These are phyloP conservation scores for Parnassius glacialis DNA, from an alignment of 2,888 invertebrate genomes.

Conservation along the genomic window DNA sequence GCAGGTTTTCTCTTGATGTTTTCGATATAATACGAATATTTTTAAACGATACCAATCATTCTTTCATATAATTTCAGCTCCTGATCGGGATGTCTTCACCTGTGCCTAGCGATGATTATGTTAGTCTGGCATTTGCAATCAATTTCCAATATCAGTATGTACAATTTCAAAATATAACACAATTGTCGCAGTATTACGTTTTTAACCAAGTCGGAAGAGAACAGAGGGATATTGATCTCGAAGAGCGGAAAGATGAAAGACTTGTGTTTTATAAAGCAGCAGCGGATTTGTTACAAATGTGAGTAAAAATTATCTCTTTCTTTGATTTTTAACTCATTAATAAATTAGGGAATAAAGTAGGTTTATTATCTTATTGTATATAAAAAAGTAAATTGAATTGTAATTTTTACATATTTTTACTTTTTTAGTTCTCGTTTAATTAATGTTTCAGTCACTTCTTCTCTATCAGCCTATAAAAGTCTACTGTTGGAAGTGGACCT, in stretches of 20 bases:
- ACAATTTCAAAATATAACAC: conserved; percentile 73
- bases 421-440: too few species aligned
- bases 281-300: conserved; percentile 58
- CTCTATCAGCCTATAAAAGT: too few species aligned
- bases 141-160: conserved; percentile 85
- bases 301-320: conserved; percentile 35
- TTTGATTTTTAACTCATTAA: not conserved
- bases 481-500: too few species aligned
- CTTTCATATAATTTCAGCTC: conserved; percentile 63
- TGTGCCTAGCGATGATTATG: conserved; percentile 73
- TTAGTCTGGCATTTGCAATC: conserved; percentile 78
- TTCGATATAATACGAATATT: too few species aligned
- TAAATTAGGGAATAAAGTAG: too few species aligned
- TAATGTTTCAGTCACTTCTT: too few species aligned
- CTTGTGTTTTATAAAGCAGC: conserved; percentile 60
- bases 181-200: conserved; percentile 74
- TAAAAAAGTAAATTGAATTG: too few species aligned
- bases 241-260: conserved; percentile 56
- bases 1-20: too few species aligned
- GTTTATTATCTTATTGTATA: too few species aligned
- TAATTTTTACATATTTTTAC: too few species aligned
- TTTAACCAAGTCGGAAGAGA: conserved; percentile 64
- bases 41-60: too few species aligned
- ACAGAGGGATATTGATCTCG: conserved; percentile 55
- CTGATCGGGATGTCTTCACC: conserved; percentile 81